Percentiles rank a stretch among this genome's conserved stretches.
Evolutionary conservation across 2,888 invertebrate genomes (phyloP).

Genomic region (Leptothorax acervorum): DNA sequence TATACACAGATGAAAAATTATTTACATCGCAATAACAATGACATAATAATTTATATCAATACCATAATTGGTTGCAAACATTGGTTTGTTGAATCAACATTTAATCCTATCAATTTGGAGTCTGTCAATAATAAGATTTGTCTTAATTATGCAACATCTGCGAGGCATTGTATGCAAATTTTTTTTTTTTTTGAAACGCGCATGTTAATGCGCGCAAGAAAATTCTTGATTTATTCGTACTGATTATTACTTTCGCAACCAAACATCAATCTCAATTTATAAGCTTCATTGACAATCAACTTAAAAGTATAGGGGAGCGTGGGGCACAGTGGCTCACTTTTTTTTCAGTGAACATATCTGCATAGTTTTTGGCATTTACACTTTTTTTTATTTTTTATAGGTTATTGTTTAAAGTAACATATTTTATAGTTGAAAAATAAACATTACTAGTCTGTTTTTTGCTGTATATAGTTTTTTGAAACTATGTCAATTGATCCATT

Average conservation of each 20-base stretch:
- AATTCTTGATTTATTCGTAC: not conserved
- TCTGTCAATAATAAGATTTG: not conserved
- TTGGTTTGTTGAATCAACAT: not conserved
- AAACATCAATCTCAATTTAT: not conserved
- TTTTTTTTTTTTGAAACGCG: not conserved
- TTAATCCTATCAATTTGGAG: not conserved
- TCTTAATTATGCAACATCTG: constrained; percentile 5
- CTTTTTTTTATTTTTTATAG: no score
- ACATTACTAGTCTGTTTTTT: no score
- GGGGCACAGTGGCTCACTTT: no score
- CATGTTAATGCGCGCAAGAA: not conserved
- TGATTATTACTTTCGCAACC: not conserved
- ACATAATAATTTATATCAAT: not conserved
- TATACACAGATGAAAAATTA: not conserved
- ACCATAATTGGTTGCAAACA: not conserved
- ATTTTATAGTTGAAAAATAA: no score
- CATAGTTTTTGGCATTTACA: no score
- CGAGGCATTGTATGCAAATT: not conserved
- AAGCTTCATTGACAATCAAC: not conserved
- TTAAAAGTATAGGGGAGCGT: not conserved
- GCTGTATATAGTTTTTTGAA: no score
- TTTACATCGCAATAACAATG: not conserved
- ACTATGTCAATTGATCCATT: no score
- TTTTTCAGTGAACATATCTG: no score
- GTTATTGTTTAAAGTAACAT: no score